These are phyloP conservation scores for Laupala kohalensis DNA, from an alignment of 1,140 invertebrate species.

Conservation along the genomic window DNA sequence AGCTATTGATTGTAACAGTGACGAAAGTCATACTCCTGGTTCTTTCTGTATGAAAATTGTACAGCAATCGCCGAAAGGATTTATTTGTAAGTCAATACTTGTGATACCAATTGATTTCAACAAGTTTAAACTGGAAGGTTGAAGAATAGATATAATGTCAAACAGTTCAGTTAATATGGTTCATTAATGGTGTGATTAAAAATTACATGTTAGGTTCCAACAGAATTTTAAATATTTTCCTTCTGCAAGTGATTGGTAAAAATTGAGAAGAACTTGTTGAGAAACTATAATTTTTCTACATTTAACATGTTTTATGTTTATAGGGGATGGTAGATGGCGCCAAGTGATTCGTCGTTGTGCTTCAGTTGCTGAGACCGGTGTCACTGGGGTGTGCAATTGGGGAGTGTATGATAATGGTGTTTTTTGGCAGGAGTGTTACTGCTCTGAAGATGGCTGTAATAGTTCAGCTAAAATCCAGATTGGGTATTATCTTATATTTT, in stretches of 20 bases:
- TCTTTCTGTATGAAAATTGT: slow-evolving; percentile 86
- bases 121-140: background rate
- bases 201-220: background rate
- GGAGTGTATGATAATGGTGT: slow-evolving; percentile 82
- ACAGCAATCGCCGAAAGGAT: slow-evolving; percentile 76
- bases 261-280: background rate
- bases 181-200: background rate
- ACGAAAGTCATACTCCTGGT: slow-evolving; percentile 79
- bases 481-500: background rate
- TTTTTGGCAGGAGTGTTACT: slow-evolving; percentile 92
- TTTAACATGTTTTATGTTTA: slow-evolving; percentile 19
- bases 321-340: slow-evolving; percentile 85
- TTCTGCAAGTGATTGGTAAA: background rate
- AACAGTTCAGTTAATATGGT: background rate
- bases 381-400: slow-evolving; percentile 87
- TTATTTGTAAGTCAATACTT: slow-evolving; percentile 65
- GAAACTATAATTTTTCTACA: too few relatives aligned
- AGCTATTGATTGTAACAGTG: slow-evolving; percentile 75
- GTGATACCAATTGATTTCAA: background rate
- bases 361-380: slow-evolving; percentile 77
- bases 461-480: slow-evolving; percentile 17
- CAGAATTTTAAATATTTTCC: background rate
- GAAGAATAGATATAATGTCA: background rate
- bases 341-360: slow-evolving; percentile 82
- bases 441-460: slow-evolving; percentile 78